A percentile compares a stretch with the other conserved stretches of the same genome.
Evolutionary conservation across 1,140 invertebrate genomes (phyloP).

Genomic region (Globodera rostochiensis): DNA sequence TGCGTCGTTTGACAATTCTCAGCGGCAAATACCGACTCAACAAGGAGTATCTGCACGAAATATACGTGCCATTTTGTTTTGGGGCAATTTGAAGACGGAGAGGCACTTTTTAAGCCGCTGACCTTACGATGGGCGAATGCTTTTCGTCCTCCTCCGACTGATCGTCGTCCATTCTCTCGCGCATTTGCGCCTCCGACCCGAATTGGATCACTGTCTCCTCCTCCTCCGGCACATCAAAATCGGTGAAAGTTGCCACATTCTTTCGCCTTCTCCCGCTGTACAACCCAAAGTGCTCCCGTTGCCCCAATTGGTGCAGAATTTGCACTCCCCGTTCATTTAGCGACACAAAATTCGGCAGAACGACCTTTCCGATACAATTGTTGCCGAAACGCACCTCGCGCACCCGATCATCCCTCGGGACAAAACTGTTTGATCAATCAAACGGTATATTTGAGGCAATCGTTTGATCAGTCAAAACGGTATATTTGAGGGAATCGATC

Average conservation of each 20-base stretch:
- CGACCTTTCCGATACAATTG: background rate
- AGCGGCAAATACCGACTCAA: slow-evolving; percentile 17
- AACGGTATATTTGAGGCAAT: background rate
- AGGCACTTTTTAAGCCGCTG: background rate
- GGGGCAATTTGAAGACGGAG: too few relatives aligned
- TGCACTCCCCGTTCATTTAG: background rate
- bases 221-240: background rate
- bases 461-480: background rate
- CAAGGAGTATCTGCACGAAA: slow-evolving; percentile 21
- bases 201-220: background rate
- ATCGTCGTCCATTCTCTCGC: background rate
- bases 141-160: background rate
- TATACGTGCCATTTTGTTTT: background rate
- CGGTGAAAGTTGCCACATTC: background rate
- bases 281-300: slow-evolving; percentile 4
- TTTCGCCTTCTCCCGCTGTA: background rate
- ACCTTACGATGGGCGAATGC: background rate
- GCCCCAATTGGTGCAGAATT: slow-evolving; percentile 1
- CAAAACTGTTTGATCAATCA: background rate
- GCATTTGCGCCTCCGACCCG: background rate
- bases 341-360: slow-evolving; percentile 5
- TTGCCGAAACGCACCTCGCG: slow-evolving; percentile 7
- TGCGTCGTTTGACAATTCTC: slow-evolving; percentile 17
- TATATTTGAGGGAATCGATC: background rate
- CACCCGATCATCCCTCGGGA: background rate